phyloP scores from a whole-genome alignment of 2,797 vertebrate species.

The Propithecus perrieri region DNA sequence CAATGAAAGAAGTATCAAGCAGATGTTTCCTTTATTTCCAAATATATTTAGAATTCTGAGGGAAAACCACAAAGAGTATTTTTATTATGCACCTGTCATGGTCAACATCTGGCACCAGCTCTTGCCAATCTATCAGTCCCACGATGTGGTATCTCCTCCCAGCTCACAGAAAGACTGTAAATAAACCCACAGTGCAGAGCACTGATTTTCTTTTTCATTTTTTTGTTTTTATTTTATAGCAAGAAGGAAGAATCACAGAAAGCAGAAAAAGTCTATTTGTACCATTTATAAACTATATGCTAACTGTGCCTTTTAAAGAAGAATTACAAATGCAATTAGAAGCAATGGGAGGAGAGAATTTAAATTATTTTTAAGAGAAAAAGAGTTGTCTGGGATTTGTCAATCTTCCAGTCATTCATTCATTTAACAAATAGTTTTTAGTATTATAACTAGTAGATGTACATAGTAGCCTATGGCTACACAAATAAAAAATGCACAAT shows the following conservation, averaged over 20 bases:
- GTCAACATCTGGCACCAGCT: constrained; percentile 59
- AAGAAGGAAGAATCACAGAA: not conserved
- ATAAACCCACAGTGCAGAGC: not conserved
- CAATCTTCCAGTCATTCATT: not conserved
- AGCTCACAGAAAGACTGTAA: constrained; percentile 36
- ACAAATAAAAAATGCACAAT: not conserved
- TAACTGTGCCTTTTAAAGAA: not conserved
- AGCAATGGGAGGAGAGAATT: not conserved
- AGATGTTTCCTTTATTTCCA: constrained; percentile 65
- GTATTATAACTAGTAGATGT: not conserved
- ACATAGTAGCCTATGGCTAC: not conserved
- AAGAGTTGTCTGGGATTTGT: not conserved
- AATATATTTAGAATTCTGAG: constrained; percentile 50
- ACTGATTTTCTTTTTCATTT: not conserved
- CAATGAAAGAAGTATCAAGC: constrained; percentile 39
- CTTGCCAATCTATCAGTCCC: constrained; percentile 50
- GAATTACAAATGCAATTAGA: not conserved
- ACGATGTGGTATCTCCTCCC: not conserved
- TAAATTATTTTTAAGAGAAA: constrained; percentile 2
- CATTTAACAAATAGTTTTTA: not conserved
- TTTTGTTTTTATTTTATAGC: not conserved
- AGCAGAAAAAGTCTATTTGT: not conserved
- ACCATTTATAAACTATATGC: not conserved
- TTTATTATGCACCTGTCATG: constrained; percentile 23
- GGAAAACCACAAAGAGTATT: constrained; percentile 27